Evolutionary conservation across 2,888 invertebrate genomes (phyloP).

Genomic region (Linnaemya tessellans): DNA sequence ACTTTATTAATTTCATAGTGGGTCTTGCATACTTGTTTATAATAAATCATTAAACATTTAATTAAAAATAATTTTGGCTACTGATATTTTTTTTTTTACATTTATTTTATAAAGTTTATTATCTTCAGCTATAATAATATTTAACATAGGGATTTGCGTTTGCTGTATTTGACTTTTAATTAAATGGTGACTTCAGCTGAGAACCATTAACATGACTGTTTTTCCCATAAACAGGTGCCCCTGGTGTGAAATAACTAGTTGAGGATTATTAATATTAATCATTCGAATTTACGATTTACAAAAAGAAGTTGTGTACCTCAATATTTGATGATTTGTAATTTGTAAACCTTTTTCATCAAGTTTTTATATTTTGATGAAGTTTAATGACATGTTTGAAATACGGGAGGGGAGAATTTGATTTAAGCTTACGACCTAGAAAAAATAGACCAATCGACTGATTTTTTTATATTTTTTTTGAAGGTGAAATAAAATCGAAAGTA

Average conservation of each 20-base stretch:
- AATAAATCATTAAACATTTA: not conserved
- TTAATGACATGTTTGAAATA: no score
- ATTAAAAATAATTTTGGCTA: not conserved
- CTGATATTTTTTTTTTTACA: not conserved
- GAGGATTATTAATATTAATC: not conserved
- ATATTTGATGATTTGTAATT: no score
- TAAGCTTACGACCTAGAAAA: no score
- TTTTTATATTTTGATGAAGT: no score
- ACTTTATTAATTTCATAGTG: not conserved
- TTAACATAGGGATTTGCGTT: not conserved
- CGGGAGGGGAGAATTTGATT: no score
- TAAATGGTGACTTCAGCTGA: not conserved
- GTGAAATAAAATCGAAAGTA: no score
- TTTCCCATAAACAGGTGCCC: not conserved
- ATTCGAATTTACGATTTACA: no score
- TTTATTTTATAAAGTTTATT: not conserved
- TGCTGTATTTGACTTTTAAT: not conserved
- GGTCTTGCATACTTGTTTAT: not conserved
- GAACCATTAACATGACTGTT: not conserved
- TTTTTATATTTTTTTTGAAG: no score
- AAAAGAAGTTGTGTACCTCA: no score
- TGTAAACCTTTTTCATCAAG: no score
- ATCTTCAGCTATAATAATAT: not conserved
- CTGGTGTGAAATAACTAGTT: not conserved
- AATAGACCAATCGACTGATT: no score